Evolutionary conservation across 1,140 invertebrate genomes (phyloP).

Genomic region (Drosophila serrata): DNA sequence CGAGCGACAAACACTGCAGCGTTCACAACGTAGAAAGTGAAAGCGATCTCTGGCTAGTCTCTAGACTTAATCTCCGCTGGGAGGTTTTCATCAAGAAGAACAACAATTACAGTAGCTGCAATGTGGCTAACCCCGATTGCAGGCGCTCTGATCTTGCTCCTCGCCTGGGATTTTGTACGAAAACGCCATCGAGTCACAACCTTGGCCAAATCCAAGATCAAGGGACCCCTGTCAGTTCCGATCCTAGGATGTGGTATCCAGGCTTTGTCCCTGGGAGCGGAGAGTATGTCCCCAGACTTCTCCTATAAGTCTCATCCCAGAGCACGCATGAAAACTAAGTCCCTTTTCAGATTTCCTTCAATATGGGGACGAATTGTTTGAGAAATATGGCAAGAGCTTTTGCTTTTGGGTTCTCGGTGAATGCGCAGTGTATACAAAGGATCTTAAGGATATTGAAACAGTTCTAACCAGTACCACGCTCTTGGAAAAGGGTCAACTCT

Average conservation of each 20-base stretch:
- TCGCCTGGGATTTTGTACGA: conserved; percentile 62
- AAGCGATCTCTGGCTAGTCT: too few species aligned
- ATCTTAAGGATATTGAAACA: conserved; percentile 74
- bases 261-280: conserved; percentile 55
- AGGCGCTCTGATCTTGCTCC: conserved; percentile 43
- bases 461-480: conserved; percentile 66
- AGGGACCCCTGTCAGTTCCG: conserved; percentile 50
- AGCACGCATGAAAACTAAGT: too few species aligned
- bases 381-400: conserved; percentile 77
- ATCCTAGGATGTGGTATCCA: conserved; percentile 58
- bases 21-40: too few species aligned
- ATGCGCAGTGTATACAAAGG: conserved; percentile 67
- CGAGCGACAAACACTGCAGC: too few species aligned
- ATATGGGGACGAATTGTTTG: conserved; percentile 48
- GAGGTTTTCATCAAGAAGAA: conserved; percentile 15
- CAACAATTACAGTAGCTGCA: conserved; percentile 10
- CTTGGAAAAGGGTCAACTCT: conserved; percentile 70
- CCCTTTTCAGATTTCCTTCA: conserved; percentile 40
- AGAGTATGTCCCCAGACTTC: conserved; percentile 54
- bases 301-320: too few species aligned
- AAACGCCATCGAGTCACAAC: conserved; percentile 44
- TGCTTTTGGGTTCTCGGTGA: conserved; percentile 87
- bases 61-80: conserved; percentile 9
- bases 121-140: conserved; percentile 62
- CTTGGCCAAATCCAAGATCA: conserved; percentile 45